Base-by-base conservation (phyloP, 2,888 invertebrate species). In the Hypena proboscidalis region DNA sequence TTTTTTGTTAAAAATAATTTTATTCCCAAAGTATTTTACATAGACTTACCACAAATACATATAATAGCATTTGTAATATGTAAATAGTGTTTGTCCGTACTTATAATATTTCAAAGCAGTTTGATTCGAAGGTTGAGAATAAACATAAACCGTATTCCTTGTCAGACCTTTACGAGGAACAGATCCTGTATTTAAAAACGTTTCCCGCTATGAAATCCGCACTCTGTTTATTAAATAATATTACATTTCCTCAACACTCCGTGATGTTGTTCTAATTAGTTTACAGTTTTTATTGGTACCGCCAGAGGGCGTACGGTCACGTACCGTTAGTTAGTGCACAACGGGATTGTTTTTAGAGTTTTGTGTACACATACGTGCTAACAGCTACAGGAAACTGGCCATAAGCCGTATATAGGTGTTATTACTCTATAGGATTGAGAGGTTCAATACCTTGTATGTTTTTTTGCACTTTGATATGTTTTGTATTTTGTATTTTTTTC, bases 211-310 rank as follows among this genome's bases (percentile, higher is more conserved):
- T 19, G 37, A 51, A 54, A 46, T 40, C 46, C 36, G 56, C 27
- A 52, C 60, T 34, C 38, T 65, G 62, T 66, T 63, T 61, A 55
- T 36, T 46, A 62, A 66, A 54, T 58, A 60, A 48, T 65, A 58
- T 56, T 56, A 25, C 56, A 45, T 69, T 67, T 62, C 67, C 69
- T 60, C 42, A 36, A 29, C 39, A 44, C 59, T 54, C 45, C 67
- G 65, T 67, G 67, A 64, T 68, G 66, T 70, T 65, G 65, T 63
- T 63, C 61, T 60, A 67, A 71, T 71, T 65, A 58, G 62, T 68
- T 63, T 54, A 49, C 43, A 52, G 65, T 70, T 71, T 74, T 71
- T 72, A 68, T 72, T 65, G 55, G 47, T 38, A 31, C 42, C 39
- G 55, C 35, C 13, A 62, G 53, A 59, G 59, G 56, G 65, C 56